Evolutionary conservation across 2,797 vertebrate species (phyloP).

Genomic region (Distichodus sexfasciatus): DNA sequence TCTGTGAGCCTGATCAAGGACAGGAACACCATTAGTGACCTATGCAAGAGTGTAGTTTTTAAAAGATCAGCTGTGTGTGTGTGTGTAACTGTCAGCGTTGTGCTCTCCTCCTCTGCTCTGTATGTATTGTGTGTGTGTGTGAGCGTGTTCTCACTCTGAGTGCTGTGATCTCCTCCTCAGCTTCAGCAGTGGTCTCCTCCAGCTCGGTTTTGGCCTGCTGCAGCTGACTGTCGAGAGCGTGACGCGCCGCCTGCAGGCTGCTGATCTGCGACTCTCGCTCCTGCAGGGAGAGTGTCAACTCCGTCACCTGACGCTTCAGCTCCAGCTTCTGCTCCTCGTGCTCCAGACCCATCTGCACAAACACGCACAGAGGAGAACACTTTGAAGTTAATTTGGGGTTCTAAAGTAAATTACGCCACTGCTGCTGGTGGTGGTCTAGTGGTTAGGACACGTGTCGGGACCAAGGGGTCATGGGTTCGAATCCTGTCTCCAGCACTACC

Average conservation of each 20-base stretch:
- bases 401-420: no score
- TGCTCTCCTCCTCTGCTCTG: background rate
- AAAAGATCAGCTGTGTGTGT: background rate
- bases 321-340: constrained; percentile 94
- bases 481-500: no score
- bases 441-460: no score
- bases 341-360: constrained; percentile 85
- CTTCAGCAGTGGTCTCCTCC: constrained; percentile 93
- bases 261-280: constrained; percentile 93
- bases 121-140: background rate
- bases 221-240: constrained; percentile 87
- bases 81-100: background rate
- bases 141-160: constrained; percentile 88
- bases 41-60: background rate
- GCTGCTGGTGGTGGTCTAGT: no score
- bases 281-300: constrained; percentile 90
- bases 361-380: constrained; percentile 49
- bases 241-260: constrained; percentile 85
- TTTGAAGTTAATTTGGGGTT: no score
- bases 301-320: constrained; percentile 89
- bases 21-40: background rate
- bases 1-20: constrained; percentile 85
- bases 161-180: constrained; percentile 95
- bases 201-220: constrained; percentile 92
- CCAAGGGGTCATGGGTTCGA: no score